These are phyloP conservation scores for Pangasius mekongensis DNA, from an alignment of 2,797 vertebrate species.

Conservation along the genomic window DNA sequence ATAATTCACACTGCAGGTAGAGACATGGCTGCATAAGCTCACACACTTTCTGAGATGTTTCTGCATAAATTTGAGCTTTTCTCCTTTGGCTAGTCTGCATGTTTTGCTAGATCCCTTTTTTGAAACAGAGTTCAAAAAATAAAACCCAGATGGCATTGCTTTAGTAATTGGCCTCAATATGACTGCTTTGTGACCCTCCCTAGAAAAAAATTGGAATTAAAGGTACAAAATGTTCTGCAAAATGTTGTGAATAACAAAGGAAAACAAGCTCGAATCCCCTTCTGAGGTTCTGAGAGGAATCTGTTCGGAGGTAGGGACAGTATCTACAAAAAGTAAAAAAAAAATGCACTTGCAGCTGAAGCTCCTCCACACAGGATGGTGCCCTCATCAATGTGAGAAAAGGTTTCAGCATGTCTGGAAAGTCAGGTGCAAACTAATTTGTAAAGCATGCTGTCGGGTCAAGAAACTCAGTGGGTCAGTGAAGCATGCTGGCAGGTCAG, in stretches of 20 bases:
- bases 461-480: background rate
- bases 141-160: background rate
- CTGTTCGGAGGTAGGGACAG: background rate
- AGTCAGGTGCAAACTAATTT: constrained; percentile 5
- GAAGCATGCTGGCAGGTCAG: background rate
- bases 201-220: background rate
- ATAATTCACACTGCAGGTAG: background rate
- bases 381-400: background rate
- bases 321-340: background rate
- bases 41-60: background rate
- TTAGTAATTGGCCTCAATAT: background rate
- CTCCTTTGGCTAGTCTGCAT: background rate
- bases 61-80: background rate
- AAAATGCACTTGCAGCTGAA: background rate
- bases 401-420: constrained; percentile 4
- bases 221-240: background rate
- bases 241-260: background rate
- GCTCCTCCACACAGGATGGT: background rate
- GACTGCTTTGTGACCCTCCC: background rate
- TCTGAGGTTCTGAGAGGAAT: background rate
- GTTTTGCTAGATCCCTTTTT: background rate
- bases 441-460: background rate
- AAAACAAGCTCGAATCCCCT: background rate
- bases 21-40: background rate
- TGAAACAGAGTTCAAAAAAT: background rate